Evolutionary conservation across 2,113 vertebrate species (phyloP), one percentile per base, ranked within the genome.

Genomic region (Zosterops borbonicus): DNA sequence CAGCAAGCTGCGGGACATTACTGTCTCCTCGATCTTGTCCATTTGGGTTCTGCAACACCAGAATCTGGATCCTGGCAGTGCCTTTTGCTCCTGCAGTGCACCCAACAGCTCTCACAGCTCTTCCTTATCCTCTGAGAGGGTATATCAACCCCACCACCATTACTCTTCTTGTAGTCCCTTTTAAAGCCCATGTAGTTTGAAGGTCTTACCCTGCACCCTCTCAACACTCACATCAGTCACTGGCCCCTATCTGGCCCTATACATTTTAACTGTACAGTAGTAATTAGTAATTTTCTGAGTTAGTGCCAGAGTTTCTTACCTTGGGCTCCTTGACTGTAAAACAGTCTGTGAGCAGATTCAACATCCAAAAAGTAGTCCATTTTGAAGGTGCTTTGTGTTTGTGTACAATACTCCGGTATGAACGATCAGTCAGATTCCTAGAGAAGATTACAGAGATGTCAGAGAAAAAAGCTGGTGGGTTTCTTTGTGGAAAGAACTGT

Each of bases 291-390:
- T 89, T 83, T 87, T 73, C 47, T 69, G 74, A 63, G 55, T 41
- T 31, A 62, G 39, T 64, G 52, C 33, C 31, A 55, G 59, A 42
- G 53, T 87, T 79, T 87, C 90, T 97, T 98, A 98, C 98, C 98
- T 98, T 98, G 98, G 87, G 98, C 98, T 96, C 98, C 98, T 97
- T 98, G 98, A 76, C 97, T 98, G 90, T 98, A 98, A 95, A 98
- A 98, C 94, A 98, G 97, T 89, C 98, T 98, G 39, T 98, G 98
- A 94, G 98, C 98, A 25, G 98, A 98, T 75, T 98, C 98, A 4
- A 98, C 98, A 95, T 98, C 98, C 97, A 98, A 92, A 98, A 98
- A 98, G 96, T 98, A 98, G 97, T 98, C 97, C 98, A 98, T 98
- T 96, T 97, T 98, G 93, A 95, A 94, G 71, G 95, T 97, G 89